Evolutionary conservation across 2,797 vertebrate species (phyloP).

Genomic region (Pteropus rufus): DNA sequence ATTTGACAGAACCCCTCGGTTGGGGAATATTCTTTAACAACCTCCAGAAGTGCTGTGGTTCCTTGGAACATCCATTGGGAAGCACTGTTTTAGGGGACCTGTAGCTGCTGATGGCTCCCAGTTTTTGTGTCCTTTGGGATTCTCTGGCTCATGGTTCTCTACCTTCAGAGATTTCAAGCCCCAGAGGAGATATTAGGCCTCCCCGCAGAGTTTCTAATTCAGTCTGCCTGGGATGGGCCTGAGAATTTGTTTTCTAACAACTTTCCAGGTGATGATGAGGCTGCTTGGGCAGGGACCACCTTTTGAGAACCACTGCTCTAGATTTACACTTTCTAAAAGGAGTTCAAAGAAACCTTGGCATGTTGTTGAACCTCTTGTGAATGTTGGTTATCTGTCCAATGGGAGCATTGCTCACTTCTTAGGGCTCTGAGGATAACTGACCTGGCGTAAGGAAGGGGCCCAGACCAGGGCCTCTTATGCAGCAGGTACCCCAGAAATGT

Average conservation of each 20-base stretch:
- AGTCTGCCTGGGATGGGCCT: not conserved
- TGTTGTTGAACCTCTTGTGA: not conserved
- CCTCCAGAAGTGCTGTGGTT: not conserved
- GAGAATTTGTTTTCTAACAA: not conserved
- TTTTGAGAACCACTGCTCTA: not conserved
- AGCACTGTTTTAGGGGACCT: not conserved
- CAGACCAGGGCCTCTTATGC: not conserved
- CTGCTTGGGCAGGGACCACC: not conserved
- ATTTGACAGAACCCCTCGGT: not conserved
- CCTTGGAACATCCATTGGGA: not conserved
- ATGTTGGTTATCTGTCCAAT: not conserved
- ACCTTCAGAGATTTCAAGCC: not conserved
- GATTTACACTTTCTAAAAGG: not conserved
- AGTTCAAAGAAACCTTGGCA: not conserved
- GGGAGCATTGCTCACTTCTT: not conserved
- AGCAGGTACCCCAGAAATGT: not conserved
- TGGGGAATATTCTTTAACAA: not conserved
- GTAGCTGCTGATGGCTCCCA: not conserved
- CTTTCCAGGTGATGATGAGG: not conserved
- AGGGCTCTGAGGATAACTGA: not conserved
- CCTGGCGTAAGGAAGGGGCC: not conserved
- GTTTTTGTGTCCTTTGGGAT: not conserved
- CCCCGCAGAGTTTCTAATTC: not conserved
- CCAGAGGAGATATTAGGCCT: not conserved
- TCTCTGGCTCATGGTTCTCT: not conserved